Evolutionary conservation across 2,113 vertebrate genomes (phyloP).

Genomic region (Anhinga anhinga): DNA sequence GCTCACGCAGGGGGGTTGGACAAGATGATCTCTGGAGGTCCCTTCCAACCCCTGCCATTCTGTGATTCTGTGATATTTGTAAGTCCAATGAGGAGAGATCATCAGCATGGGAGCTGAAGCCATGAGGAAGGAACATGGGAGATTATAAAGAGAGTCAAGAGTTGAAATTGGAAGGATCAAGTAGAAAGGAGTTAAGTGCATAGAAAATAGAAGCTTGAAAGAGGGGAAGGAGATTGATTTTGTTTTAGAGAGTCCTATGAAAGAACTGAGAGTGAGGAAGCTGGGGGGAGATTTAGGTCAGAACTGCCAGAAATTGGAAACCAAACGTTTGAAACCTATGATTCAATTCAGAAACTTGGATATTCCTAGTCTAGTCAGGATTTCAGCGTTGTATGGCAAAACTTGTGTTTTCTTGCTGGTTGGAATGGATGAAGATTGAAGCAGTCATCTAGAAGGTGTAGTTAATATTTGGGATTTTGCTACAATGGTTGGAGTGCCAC

Average conservation of each 20-base stretch:
- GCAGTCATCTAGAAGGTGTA: background rate
- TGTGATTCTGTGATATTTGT: background rate
- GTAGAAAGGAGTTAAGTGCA: background rate
- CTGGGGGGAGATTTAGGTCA: background rate
- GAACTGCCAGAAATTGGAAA: background rate
- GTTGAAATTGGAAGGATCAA: background rate
- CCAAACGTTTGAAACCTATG: background rate
- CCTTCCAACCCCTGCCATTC: no score
- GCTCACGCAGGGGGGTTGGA: no score
- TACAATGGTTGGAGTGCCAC: background rate
- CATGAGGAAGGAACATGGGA: background rate
- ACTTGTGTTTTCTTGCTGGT: background rate
- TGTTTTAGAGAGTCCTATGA: background rate
- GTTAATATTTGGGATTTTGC: background rate
- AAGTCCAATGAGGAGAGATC: background rate
- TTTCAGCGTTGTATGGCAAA: background rate
- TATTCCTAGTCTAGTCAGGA: background rate
- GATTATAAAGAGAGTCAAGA: background rate
- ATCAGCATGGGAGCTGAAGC: background rate
- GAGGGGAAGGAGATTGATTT: background rate
- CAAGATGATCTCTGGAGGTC: no score
- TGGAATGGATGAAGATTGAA: background rate
- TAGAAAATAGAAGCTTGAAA: background rate
- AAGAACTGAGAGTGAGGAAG: background rate
- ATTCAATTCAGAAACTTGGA: background rate